phyloP scores from a whole-genome alignment of 2,797 vertebrate genomes.

The Octomys mimax region DNA sequence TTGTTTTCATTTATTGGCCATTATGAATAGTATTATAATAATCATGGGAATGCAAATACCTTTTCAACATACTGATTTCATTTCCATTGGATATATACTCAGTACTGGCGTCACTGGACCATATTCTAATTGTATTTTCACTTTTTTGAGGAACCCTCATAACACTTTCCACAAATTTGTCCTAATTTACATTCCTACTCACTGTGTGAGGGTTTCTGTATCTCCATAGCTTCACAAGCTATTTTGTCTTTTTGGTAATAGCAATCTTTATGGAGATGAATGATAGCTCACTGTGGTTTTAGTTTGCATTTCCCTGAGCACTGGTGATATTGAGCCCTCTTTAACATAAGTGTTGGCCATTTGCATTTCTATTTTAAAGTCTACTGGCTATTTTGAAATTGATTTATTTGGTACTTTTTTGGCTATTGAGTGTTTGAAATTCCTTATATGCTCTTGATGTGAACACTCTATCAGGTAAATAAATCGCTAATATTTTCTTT shows the following conservation, averaged over 20 bases:
- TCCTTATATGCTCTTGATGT: not conserved
- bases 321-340: not conserved
- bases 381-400: not conserved
- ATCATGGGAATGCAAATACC: not conserved
- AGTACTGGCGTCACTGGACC: not conserved
- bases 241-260: not conserved
- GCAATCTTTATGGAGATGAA: not conserved
- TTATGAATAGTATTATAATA: not conserved
- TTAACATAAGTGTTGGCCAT: not conserved
- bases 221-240: not conserved
- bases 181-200: not conserved
- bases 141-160: not conserved
- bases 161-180: not conserved
- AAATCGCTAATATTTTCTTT: not conserved
- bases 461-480: not conserved
- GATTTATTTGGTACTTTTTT: not conserved
- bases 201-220: not conserved
- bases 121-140: not conserved
- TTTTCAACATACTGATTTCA: not conserved
- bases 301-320: not conserved
- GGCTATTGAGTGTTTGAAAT: not conserved
- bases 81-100: not conserved
- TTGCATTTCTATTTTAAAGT: not conserved
- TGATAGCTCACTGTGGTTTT: not conserved
- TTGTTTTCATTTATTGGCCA: not conserved